phyloP scores from a whole-genome alignment of 2,113 vertebrate genomes.

The Cryptotis parvus region DNA sequence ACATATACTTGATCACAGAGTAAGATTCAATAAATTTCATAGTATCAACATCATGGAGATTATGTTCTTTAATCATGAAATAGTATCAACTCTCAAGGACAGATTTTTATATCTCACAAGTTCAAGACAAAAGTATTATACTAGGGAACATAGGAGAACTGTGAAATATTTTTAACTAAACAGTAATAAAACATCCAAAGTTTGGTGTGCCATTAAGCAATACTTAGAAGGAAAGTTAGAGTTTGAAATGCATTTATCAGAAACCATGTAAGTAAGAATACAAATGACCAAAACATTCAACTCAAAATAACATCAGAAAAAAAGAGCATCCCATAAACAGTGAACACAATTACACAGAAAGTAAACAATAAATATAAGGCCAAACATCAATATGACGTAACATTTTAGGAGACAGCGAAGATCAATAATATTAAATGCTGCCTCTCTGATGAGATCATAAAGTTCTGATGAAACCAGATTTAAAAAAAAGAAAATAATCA shows the following conservation, averaged over 20 bases:
- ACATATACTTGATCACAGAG: slow-evolving; percentile 4
- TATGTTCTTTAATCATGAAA: not conserved
- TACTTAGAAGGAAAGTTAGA: not conserved
- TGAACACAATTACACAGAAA: not conserved
- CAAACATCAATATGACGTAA: slow-evolving; percentile 9
- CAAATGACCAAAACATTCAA: slow-evolving; percentile 19
- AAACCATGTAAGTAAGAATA: slow-evolving; percentile 26
- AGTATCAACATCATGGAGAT: not conserved
- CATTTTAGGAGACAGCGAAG: not conserved
- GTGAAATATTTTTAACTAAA: slow-evolving; percentile 37
- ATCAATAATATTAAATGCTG: slow-evolving; percentile 37
- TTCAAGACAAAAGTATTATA: not conserved
- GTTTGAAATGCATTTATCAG: slow-evolving; percentile 2
- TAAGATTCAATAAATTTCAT: slow-evolving; percentile 13
- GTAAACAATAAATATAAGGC: slow-evolving; percentile 18
- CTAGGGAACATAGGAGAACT: not conserved
- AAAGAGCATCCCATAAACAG: not conserved
- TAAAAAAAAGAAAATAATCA: slow-evolving; percentile 49
- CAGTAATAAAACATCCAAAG: slow-evolving; percentile 39
- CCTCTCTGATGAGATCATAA: slow-evolving; percentile 3
- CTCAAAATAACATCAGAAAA: slow-evolving; percentile 50
- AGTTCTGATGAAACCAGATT: not conserved
- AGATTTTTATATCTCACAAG: not conserved
- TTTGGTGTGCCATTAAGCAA: slow-evolving; percentile 25
- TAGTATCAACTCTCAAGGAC: slow-evolving; percentile 23